These are phyloP conservation scores for Tromatobia lineatoria DNA, from an alignment of 2,888 invertebrate species.

Conservation along the genomic window DNA sequence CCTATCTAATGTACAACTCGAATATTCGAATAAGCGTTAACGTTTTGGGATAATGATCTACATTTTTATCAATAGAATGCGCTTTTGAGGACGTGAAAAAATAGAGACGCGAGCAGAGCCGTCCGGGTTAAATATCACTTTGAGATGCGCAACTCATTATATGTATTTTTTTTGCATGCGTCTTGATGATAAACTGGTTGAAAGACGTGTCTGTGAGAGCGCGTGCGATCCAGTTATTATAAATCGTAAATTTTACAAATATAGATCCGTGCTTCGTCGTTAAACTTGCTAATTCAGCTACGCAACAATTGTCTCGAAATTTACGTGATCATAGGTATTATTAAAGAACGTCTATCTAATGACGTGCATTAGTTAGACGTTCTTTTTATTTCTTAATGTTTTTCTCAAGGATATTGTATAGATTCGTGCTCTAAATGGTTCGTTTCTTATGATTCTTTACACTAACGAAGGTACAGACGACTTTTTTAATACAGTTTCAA, in stretches of 20 bases:
- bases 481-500: constrained; percentile 32
- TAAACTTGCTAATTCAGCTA: constrained; percentile 21
- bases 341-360: background rate
- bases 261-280: constrained; percentile 34
- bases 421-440: constrained; percentile 51
- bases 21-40: constrained; percentile 64
- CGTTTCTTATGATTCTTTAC: constrained; percentile 33
- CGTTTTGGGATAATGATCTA: constrained; percentile 54
- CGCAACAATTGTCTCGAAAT: constrained; percentile 14
- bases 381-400: background rate
- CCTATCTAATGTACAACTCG: constrained; percentile 43
- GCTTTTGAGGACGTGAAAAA: constrained; percentile 67
- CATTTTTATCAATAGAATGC: constrained; percentile 26
- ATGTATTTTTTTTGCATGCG: constrained; percentile 22
- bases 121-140: constrained; percentile 38
- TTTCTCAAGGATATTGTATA: constrained; percentile 21
- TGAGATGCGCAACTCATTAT: constrained; percentile 9
- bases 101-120: constrained; percentile 65
- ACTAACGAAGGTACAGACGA: constrained; percentile 59
- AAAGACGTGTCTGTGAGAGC: background rate
- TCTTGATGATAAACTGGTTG: constrained; percentile 21
- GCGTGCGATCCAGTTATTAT: constrained; percentile 10
- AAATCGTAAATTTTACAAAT: constrained; percentile 39
- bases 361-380: background rate
- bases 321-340: background rate